Percentiles rank a stretch among this genome's conserved stretches.
Evolutionary conservation across 2,113 vertebrate species (phyloP).

Genomic region (Carassius auratus): DNA sequence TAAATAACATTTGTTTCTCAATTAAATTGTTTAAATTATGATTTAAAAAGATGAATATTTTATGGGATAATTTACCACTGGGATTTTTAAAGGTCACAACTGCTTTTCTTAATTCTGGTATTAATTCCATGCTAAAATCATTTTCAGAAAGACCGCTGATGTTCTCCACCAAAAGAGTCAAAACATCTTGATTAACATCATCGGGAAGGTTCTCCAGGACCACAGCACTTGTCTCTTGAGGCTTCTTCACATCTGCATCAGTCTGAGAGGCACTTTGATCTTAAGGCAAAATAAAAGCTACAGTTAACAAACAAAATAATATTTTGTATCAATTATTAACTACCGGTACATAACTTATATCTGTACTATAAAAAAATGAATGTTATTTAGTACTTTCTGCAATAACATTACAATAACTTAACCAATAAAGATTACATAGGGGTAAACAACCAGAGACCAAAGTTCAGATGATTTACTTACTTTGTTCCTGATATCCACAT

Average conservation of each 20-base stretch:
- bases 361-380: neutral
- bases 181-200: neutral
- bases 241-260: no score
- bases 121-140: no score
- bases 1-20: neutral
- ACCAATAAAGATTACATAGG: neutral
- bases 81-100: no score
- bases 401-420: neutral
- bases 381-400: neutral
- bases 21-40: neutral
- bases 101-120: no score
- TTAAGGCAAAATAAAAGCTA: neutral
- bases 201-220: conserved; percentile 77
- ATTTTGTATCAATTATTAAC: neutral
- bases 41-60: neutral
- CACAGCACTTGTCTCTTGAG: conserved; percentile 45
- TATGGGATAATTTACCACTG: conserved; percentile 58
- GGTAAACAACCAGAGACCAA: neutral
- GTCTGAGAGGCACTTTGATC: neutral
- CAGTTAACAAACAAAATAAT: neutral
- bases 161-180: no score
- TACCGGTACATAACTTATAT: neutral
- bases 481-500: conserved; percentile 3
- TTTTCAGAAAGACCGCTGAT: no score
- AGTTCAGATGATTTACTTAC: conserved; percentile 3